Percentiles rank a stretch among this genome's conserved stretches.
phyloP scores from a whole-genome alignment of 2,797 vertebrate genomes.

The Lophius americanus region DNA sequence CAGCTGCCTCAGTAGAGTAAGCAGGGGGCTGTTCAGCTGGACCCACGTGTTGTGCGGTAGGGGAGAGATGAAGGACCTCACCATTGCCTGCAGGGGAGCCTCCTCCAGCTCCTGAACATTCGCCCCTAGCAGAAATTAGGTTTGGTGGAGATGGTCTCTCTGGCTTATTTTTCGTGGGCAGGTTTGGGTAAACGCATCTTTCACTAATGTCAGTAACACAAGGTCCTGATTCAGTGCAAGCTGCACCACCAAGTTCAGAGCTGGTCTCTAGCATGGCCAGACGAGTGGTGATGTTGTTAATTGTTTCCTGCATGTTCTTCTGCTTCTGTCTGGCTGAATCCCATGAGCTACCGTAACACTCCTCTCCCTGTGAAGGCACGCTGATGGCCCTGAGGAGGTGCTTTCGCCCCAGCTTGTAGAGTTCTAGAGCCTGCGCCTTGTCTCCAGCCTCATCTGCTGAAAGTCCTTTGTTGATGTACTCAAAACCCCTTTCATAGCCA shows the following conservation, averaged over 20 bases:
- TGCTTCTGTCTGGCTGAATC: slow-evolving; percentile 93
- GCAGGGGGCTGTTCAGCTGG: slow-evolving; percentile 87
- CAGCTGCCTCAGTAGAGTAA: slow-evolving; percentile 90
- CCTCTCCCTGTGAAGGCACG: slow-evolving; percentile 81
- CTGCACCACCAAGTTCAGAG: slow-evolving; percentile 16
- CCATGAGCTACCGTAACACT: slow-evolving; percentile 85
- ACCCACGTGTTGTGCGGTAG: slow-evolving; percentile 38
- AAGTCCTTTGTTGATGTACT: slow-evolving; percentile 90
- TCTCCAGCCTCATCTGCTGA: slow-evolving; percentile 88
- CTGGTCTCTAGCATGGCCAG: slow-evolving; percentile 84
- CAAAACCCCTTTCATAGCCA: slow-evolving; percentile 89
- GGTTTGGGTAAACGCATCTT: slow-evolving; percentile 82
- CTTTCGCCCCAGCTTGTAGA: slow-evolving; percentile 88
- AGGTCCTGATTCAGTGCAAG: slow-evolving; percentile 7
- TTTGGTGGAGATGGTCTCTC: slow-evolving; percentile 72
- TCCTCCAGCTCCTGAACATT: slow-evolving; percentile 55
- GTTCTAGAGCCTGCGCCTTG: slow-evolving; percentile 84
- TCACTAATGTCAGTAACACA: slow-evolving; percentile 34
- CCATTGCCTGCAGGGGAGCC: slow-evolving; percentile 24
- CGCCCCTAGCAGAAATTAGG: slow-evolving; percentile 35
- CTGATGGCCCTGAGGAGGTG: slow-evolving; percentile 88
- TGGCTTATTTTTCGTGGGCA: slow-evolving; percentile 80
- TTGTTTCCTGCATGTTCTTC: slow-evolving; percentile 92
- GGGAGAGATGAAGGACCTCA: slow-evolving; percentile 43
- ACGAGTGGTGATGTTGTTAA: slow-evolving; percentile 89